These are phyloP conservation scores for Popillia japonica DNA, from an alignment of 1,140 invertebrate genomes.

Conservation along the genomic window DNA sequence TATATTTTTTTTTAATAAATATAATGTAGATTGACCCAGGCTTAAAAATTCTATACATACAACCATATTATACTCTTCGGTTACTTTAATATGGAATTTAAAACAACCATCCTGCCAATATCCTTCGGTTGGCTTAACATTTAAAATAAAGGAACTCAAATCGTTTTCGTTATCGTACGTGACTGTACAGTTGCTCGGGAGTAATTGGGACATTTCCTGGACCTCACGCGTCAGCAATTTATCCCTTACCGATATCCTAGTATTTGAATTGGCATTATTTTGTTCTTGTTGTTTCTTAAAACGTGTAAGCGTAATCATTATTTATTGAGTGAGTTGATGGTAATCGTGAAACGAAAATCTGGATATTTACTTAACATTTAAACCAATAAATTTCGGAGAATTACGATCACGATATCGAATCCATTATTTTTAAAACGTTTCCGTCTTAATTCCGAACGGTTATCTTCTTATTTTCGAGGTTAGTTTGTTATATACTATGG, in stretches of 20 bases:
- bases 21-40: too few species aligned
- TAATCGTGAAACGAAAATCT: neutral
- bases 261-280: conserved; percentile 60
- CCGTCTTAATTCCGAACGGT: neutral
- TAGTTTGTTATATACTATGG: conserved; percentile 18
- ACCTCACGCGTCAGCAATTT: conserved; percentile 88
- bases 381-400: neutral
- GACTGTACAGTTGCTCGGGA: conserved; percentile 82
- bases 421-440: conserved; percentile 1
- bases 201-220: conserved; percentile 88
- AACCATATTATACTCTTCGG: conserved; percentile 96
- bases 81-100: conserved; percentile 84
- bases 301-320: conserved; percentile 82
- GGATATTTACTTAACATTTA: conserved; percentile 14
- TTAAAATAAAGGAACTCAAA: conserved; percentile 82
- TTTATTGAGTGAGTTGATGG: conserved; percentile 40
- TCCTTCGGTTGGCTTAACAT: conserved; percentile 86
- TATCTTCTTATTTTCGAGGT: neutral
- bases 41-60: conserved; percentile 67
- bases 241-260: conserved; percentile 83
- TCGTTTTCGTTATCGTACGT: conserved; percentile 84
- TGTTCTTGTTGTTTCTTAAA: conserved; percentile 74
- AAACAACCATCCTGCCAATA: conserved; percentile 89
- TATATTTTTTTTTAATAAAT: conserved; percentile 41
- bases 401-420: neutral